Conservation (phyloP, 2,797 vertebrate genomes). For the Malurus leucopterus region DNA sequence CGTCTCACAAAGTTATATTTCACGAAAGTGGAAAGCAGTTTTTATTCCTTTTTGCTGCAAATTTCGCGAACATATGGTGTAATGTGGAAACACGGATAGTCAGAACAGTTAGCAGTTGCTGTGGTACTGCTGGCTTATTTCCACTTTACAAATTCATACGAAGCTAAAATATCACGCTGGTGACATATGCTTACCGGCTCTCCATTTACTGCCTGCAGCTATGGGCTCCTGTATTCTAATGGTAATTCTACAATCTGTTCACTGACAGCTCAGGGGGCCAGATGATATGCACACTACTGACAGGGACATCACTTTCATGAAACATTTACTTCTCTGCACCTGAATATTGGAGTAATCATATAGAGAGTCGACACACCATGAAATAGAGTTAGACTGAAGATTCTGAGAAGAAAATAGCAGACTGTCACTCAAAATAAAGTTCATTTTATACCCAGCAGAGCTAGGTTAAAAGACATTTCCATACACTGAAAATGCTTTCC, state of each 20-base stretch:
- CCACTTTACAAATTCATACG: constrained; percentile 81
- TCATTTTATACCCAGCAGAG: constrained; percentile 75
- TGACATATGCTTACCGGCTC: constrained; percentile 83
- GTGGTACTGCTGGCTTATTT: constrained; percentile 76
- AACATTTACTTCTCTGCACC: constrained; percentile 87
- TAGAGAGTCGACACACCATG: constrained; percentile 82
- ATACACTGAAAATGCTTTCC: constrained; percentile 34
- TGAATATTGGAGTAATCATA: constrained; percentile 85
- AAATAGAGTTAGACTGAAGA: constrained; percentile 85
- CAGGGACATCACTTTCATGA: constrained; percentile 92
- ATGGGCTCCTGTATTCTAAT: constrained; percentile 78
- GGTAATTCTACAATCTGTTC: constrained; percentile 88
- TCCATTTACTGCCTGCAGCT: constrained; percentile 78
- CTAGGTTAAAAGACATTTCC: constrained; percentile 52
- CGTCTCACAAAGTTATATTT: not conserved
- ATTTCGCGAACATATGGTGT: constrained; percentile 68
- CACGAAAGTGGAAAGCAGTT: not conserved
- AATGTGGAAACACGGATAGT: constrained; percentile 50
- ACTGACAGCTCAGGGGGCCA: constrained; percentile 79
- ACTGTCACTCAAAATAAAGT: constrained; percentile 85
- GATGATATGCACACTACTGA: constrained; percentile 81
- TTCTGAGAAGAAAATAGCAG: constrained; percentile 80
- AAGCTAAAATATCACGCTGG: constrained; percentile 76
- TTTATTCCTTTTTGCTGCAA: constrained; percentile 47
- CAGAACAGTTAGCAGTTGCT: constrained; percentile 75